Conservation (phyloP, 2,113 vertebrate species). For the Megaceryle maxima region DNA sequence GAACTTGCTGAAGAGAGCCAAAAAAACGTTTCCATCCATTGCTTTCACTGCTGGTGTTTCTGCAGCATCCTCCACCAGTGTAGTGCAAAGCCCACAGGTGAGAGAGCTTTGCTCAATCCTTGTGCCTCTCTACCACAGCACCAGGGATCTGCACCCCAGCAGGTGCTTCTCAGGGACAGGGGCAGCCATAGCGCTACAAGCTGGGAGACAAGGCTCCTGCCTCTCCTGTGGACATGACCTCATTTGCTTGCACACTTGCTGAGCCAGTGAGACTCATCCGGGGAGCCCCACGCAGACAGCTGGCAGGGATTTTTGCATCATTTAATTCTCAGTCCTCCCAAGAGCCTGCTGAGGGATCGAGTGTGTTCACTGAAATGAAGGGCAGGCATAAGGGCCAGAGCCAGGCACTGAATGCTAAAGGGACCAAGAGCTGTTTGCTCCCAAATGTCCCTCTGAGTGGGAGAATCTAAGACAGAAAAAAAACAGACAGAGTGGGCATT, state of each 20-base stretch:
- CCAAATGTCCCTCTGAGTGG: not conserved
- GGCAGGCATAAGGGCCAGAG: not conserved
- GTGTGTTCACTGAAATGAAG: not conserved
- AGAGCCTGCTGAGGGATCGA: constrained; percentile 12
- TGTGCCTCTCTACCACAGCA: fast-evolving
- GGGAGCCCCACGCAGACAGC: not conserved
- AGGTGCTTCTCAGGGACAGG: not conserved
- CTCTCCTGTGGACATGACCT: not conserved
- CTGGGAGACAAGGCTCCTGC: fast-evolving
- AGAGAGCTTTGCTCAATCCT: not conserved
- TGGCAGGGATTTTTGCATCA: constrained; percentile 11
- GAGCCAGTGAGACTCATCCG: not conserved
- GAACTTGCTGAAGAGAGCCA: not conserved
- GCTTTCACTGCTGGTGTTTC: not conserved
- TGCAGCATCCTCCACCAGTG: not conserved
- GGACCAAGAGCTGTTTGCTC: not conserved
- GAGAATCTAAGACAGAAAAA: not conserved
- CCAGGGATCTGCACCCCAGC: not conserved
- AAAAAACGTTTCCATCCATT: fast-evolving
- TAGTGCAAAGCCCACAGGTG: not conserved
- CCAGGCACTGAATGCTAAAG: fast-evolving
- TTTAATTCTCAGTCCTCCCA: constrained; percentile 48
- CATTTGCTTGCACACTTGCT: not conserved
- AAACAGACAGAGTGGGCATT: not conserved
- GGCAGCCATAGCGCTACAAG: fast-evolving